Percentiles rank a stretch among this genome's conserved stretches.
Evolutionary conservation across 2,113 vertebrate species (phyloP).

Genomic region (Ceratotherium simum): DNA sequence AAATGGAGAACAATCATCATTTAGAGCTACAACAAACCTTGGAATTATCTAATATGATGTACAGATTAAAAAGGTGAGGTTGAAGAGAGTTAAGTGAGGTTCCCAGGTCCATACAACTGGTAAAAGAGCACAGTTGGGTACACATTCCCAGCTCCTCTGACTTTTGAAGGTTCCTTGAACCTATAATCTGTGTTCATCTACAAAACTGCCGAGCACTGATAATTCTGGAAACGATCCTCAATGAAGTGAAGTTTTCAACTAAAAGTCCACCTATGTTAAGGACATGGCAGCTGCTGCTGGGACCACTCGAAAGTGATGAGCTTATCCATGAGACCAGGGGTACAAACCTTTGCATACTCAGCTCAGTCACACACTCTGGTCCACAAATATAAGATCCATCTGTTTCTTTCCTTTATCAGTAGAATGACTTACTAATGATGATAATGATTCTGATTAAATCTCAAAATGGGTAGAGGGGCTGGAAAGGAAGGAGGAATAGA

Average conservation of each 20-base stretch:
- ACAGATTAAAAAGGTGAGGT: conserved; percentile 13
- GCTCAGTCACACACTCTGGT: background rate
- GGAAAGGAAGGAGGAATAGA: background rate
- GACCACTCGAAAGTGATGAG: background rate
- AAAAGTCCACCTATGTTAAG: background rate
- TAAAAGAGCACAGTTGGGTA: background rate
- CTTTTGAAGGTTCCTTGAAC: background rate
- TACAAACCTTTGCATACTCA: background rate
- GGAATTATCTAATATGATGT: background rate
- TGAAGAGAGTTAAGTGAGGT: background rate
- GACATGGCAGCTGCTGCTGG: background rate
- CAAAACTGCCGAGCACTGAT: background rate
- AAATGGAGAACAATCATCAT: background rate
- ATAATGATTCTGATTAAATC: background rate
- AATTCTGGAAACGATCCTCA: background rate
- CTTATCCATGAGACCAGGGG: background rate
- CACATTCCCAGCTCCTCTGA: background rate
- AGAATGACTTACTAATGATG: background rate
- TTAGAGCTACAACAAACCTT: background rate
- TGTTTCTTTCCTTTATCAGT: background rate
- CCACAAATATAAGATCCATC: background rate
- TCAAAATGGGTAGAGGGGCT: background rate
- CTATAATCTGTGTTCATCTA: background rate
- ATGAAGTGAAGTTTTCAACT: background rate
- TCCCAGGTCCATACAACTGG: background rate